These are phyloP conservation scores for Eidolon dupreanum DNA, from an alignment of 2,797 vertebrate species.

Conservation along the genomic window DNA sequence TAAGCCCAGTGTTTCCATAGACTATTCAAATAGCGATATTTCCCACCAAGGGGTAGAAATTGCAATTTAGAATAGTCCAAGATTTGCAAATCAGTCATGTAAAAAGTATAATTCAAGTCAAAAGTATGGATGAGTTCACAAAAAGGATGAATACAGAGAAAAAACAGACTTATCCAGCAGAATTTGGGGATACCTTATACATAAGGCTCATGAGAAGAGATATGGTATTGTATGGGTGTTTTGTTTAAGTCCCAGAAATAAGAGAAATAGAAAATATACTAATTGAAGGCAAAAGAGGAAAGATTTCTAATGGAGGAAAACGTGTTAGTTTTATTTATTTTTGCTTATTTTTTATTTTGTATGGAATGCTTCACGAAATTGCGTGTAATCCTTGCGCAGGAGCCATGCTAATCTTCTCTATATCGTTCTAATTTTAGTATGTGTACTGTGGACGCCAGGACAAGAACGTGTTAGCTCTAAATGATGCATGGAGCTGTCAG, in stretches of 20 bases:
- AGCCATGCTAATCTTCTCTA: too few relatives aligned
- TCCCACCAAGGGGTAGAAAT: neutral
- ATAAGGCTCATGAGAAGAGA: neutral
- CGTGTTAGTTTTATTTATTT: too few relatives aligned
- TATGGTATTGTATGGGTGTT: neutral
- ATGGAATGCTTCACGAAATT: too few relatives aligned
- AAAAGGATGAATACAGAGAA: neutral
- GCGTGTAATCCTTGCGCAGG: too few relatives aligned
- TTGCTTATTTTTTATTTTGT: too few relatives aligned
- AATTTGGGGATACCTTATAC: neutral
- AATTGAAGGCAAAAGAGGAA: neutral
- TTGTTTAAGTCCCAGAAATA: neutral
- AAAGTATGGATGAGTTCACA: neutral
- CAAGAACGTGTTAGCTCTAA: neutral
- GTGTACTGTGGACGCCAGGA: neutral
- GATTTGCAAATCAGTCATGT: neutral
- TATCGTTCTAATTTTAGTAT: too few relatives aligned
- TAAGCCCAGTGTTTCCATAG: neutral
- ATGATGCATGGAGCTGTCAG: neutral
- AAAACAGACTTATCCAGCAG: neutral
- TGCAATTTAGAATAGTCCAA: neutral
- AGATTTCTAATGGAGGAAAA: neutral
- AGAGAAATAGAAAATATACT: neutral
- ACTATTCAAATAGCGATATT: slow-evolving; percentile 1
- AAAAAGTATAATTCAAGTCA: neutral